These are phyloP conservation scores for Apeira syringaria DNA, from an alignment of 2,888 invertebrate species.

Conservation along the genomic window DNA sequence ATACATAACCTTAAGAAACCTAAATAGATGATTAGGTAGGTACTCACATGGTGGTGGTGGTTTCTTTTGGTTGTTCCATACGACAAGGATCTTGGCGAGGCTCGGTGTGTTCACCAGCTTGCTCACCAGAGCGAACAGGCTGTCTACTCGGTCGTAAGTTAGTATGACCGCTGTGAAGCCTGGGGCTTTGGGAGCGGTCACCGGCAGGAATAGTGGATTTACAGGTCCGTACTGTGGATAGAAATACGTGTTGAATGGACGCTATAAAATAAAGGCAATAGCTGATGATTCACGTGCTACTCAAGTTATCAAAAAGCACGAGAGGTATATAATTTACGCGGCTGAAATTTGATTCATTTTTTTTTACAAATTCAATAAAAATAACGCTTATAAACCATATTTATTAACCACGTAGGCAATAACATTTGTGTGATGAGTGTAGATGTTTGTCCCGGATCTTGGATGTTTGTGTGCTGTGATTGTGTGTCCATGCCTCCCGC, in stretches of 20 bases:
- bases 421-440: too few relatives aligned
- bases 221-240: slow-evolving; percentile 81
- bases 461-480: too few relatives aligned
- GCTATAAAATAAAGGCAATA: too few relatives aligned
- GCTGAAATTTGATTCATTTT: too few relatives aligned
- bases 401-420: too few relatives aligned
- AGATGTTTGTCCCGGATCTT: too few relatives aligned
- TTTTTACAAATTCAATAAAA: too few relatives aligned
- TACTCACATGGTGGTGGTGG: slow-evolving; percentile 92
- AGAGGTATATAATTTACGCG: too few relatives aligned
- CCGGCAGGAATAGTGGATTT: slow-evolving; percentile 93
- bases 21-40: background rate
- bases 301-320: too few relatives aligned
- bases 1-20: background rate
- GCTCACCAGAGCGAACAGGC: slow-evolving; percentile 93
- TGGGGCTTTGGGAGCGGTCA: slow-evolving; percentile 92
- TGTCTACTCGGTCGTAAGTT: slow-evolving; percentile 96
- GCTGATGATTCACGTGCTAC: too few relatives aligned
- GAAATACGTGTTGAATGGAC: background rate
- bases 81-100: slow-evolving; percentile 94
- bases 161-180: slow-evolving; percentile 98
- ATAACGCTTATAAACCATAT: too few relatives aligned
- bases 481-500: too few relatives aligned
- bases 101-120: slow-evolving; percentile 95
- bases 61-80: slow-evolving; percentile 98